phyloP scores from a whole-genome alignment of 2,113 vertebrate species.

The Diadophis punctatus region DNA sequence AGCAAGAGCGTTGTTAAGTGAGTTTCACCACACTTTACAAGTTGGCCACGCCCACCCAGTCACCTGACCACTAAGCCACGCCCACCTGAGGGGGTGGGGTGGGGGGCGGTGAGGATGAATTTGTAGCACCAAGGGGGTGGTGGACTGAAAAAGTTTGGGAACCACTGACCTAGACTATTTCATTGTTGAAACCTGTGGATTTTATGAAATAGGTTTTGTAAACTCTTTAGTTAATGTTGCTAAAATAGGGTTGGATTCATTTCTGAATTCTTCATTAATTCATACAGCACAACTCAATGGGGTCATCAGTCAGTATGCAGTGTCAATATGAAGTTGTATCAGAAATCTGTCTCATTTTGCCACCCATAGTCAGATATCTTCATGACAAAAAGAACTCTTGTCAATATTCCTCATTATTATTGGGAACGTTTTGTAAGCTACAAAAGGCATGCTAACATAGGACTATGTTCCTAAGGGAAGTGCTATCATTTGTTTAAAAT shows the following conservation, averaged over 20 bases:
- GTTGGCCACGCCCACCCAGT: too few relatives aligned
- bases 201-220: not conserved
- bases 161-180: too few relatives aligned
- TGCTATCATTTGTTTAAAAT: not conserved
- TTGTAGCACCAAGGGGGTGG: too few relatives aligned
- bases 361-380: not conserved
- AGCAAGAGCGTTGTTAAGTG: too few relatives aligned
- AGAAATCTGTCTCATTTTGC: slow-evolving; percentile 15
- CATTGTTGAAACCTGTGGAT: not conserved
- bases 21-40: too few relatives aligned
- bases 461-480: not conserved
- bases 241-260: not conserved
- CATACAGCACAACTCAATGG: not conserved
- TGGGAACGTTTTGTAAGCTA: not conserved
- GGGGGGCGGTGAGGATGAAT: too few relatives aligned
- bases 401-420: slow-evolving; percentile 4
- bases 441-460: not conserved
- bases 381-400: not conserved
- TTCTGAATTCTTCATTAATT: not conserved
- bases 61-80: too few relatives aligned
- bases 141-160: too few relatives aligned
- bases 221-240: not conserved
- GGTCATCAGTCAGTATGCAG: slow-evolving; percentile 1
- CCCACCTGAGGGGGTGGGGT: too few relatives aligned
- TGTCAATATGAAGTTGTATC: not conserved